Conservation (phyloP, 2,888 invertebrate species). For the Xestia rhomboidea region DNA sequence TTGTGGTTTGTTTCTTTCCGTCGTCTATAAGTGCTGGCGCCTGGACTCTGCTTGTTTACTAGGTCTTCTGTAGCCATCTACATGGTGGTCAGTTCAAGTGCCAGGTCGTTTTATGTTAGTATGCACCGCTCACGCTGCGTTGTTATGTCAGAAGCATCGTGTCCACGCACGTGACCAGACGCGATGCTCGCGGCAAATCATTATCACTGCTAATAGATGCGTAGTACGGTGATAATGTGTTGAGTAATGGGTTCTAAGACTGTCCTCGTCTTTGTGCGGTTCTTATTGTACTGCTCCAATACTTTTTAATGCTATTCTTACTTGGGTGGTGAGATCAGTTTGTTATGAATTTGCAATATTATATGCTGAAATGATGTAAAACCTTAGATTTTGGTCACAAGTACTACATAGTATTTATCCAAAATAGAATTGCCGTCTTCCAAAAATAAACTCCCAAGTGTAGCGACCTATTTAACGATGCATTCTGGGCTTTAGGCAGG, state of each 20-base stretch:
- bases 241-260: constrained; percentile 21
- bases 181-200: constrained; percentile 37
- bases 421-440: constrained; percentile 16
- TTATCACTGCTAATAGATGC: constrained; percentile 37
- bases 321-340: not conserved
- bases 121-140: constrained; percentile 33
- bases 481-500: constrained; percentile 23
- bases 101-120: constrained; percentile 29
- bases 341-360: not conserved
- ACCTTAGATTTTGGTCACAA: not conserved
- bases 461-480: constrained; percentile 50
- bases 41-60: not conserved
- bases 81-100: constrained; percentile 35
- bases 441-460: constrained; percentile 38
- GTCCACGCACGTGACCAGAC: constrained; percentile 53
- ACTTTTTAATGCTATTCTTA: not conserved
- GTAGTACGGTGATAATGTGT: constrained; percentile 14
- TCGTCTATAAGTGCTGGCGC: not conserved
- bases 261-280: not conserved
- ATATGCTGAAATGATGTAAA: not conserved
- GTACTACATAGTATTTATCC: not conserved
- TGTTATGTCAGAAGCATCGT: constrained; percentile 54
- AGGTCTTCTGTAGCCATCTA: not conserved
- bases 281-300: not conserved
- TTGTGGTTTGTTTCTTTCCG: not conserved